Evolutionary conservation across 2,888 invertebrate species (phyloP).

Genomic region (Napeogenes sylphis): DNA sequence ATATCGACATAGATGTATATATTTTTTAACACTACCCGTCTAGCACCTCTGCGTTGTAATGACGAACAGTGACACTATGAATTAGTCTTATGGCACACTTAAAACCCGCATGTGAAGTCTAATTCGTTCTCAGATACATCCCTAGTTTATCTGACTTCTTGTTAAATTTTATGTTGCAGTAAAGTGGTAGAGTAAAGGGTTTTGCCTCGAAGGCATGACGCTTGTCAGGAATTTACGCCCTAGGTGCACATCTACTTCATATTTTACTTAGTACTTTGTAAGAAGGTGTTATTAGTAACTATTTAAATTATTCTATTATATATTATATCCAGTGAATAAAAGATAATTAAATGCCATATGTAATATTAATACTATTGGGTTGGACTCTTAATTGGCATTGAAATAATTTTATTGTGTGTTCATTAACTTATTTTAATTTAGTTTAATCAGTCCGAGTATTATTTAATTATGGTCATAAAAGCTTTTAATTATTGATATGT

Average conservation of each 20-base stretch:
- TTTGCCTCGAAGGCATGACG: slow-evolving; percentile 44
- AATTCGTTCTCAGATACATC: slow-evolving; percentile 49
- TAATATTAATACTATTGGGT: not conserved
- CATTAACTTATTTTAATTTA: too few relatives aligned
- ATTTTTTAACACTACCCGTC: too few relatives aligned
- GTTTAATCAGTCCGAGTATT: too few relatives aligned
- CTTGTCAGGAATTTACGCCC: slow-evolving; percentile 46
- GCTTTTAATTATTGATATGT: too few relatives aligned
- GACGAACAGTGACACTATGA: not conserved
- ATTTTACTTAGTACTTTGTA: slow-evolving; percentile 9
- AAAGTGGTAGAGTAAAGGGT: slow-evolving; percentile 36
- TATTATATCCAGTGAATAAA: slow-evolving; percentile 20
- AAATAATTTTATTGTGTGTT: too few relatives aligned
- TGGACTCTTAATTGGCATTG: too few relatives aligned
- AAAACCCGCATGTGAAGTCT: slow-evolving; percentile 36
- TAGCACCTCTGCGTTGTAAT: not conserved
- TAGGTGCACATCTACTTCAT: slow-evolving; percentile 19
- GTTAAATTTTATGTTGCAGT: slow-evolving; percentile 51
- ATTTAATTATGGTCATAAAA: too few relatives aligned
- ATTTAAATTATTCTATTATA: slow-evolving; percentile 38
- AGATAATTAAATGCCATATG: not conserved
- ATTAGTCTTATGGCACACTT: slow-evolving; percentile 37
- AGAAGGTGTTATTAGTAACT: slow-evolving; percentile 6
- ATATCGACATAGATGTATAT: slow-evolving; percentile 44
- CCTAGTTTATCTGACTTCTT: slow-evolving; percentile 50